Evolutionary conservation across 2,797 vertebrate genomes (phyloP), one percentile per base, ranked within the genome.

Genomic region (Odontamblyopus rebecca): DNA sequence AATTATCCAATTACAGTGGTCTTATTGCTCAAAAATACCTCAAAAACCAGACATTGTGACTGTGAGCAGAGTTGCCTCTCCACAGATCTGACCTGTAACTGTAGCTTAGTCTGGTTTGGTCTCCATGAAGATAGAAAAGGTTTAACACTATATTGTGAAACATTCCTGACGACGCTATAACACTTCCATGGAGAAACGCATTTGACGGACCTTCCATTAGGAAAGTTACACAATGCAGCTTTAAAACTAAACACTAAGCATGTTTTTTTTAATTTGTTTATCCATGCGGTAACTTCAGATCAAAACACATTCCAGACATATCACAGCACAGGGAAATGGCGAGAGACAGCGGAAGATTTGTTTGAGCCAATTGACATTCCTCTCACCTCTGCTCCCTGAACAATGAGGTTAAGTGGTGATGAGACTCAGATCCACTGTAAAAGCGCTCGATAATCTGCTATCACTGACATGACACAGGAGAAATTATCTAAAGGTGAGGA

Each of bases 391-490:
- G 83, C 80, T 84, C 83, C 77, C 72, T 75, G 85, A 91, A 87
- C 90, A 93, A 90, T 88, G 89, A 91, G 90, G 88, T 90, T 89
- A 92, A 90, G 89, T 85, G 86, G 82, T 86, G 86, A 92, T 91
- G 88, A 91, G 89, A 91, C 91, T 91, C 82, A 90, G 89, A 90
- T 92, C 87, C 89, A 89, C 91, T 91, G 88, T 89, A 90, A 91
- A 86, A 85, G 77, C 62, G 84, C 84, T 91, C 81, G 76, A 90
- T 92, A 88, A 91, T 91, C 86, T 89, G 85, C 88, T 87, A 89
- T 90, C 85, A 91, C 82, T 38, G 84, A 87, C 88, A 89, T 77
- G 86, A 84, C 81, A 83, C 83, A 85, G 75, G 72, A 81, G 82
- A 86, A 91, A 91, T 87, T 77, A 88, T 91, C 87, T 78, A 89